Base-by-base conservation (phyloP, 2,888 invertebrate genomes). In the Neria commutata region DNA sequence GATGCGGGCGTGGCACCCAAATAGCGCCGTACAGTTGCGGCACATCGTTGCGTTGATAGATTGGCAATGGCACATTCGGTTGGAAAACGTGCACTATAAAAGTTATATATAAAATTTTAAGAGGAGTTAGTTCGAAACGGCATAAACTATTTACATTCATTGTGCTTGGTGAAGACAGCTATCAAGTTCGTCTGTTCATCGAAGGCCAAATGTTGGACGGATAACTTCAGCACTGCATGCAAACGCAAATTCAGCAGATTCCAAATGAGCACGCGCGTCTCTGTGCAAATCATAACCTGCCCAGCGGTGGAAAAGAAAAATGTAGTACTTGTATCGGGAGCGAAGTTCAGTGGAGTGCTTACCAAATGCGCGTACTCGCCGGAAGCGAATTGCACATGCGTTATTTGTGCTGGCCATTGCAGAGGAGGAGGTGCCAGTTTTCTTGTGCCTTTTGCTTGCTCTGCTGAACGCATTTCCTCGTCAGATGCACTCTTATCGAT, bases 121-220 rank as follows among this genome's bases (percentile, higher is more conserved):
- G n/a, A 46, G 55, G 52, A n/a, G 25, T 29, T 1, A 26, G 29
- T 1, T 17, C n/a, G 2, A 25, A 5, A 40, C 24, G 19, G 4
- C 14, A 16, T n/a, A 14, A 10, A 33, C 17, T 3, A 80, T 85
- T 84, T 81, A 90, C 89, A 79, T 72, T 86, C 85, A 66, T 85
- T 84, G 62, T 85, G 81, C 16, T 75, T 76, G 1, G 89, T 88
- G 64, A 91, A 85, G 16, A 84, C 86, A 21, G 89, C 89, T 83
- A 90, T 86, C 58, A 87, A 82, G 52, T 84, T 84, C 8, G 88
- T 87, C 17, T 83, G 75, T 2, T 86, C 84, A 81, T 91, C 91
- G 29, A 89, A 87, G 14, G 82, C 80, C 49, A 82, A 64, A 53
- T 79, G 74, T 4, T 72, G 62, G 5, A 77, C 77, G 6, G 80